Percentiles rank a stretch among this genome's conserved stretches.
These are phyloP conservation scores for Hypocryptadius cinnamomeus DNA, from an alignment of 2,113 vertebrate species.

Conservation along the genomic window DNA sequence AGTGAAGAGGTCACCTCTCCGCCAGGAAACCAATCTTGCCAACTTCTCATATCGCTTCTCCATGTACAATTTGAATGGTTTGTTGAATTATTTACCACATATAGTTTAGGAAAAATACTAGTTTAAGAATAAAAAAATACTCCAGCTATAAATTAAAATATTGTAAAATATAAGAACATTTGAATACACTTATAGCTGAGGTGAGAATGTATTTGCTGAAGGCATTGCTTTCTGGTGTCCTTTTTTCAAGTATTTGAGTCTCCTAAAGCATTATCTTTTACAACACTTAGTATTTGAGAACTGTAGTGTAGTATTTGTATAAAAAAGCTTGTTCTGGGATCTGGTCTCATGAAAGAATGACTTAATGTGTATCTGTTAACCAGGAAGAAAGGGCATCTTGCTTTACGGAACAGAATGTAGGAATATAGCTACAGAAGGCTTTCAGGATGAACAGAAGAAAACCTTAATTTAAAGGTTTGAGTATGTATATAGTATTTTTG, in stretches of 20 bases:
- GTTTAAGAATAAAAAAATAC: not conserved
- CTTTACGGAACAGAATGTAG: not conserved
- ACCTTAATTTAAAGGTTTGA: not conserved
- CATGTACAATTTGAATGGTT: conserved; percentile 98
- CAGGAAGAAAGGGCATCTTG: not conserved
- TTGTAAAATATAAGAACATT: not conserved
- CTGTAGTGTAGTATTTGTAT: not conserved
- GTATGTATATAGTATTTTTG: not conserved
- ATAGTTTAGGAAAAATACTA: not conserved
- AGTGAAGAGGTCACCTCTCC: conserved; percentile 88
- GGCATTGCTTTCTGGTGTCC: not conserved
- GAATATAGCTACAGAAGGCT: not conserved
- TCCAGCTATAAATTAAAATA: not conserved
- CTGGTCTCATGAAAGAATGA: not conserved
- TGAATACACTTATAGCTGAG: not conserved
- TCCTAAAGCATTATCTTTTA: not conserved
- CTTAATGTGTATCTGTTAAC: not conserved
- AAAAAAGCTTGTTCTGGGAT: not conserved
- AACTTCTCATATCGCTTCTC: conserved; percentile 99
- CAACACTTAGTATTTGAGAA: not conserved
- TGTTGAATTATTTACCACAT: conserved; percentile 41
- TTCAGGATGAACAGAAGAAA: not conserved
- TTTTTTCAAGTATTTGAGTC: not conserved
- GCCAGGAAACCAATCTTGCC: conserved; percentile 95
- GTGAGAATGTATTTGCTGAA: not conserved